Base-by-base conservation (phyloP, 2,797 vertebrate species). In the Enteromius paludinosus region DNA sequence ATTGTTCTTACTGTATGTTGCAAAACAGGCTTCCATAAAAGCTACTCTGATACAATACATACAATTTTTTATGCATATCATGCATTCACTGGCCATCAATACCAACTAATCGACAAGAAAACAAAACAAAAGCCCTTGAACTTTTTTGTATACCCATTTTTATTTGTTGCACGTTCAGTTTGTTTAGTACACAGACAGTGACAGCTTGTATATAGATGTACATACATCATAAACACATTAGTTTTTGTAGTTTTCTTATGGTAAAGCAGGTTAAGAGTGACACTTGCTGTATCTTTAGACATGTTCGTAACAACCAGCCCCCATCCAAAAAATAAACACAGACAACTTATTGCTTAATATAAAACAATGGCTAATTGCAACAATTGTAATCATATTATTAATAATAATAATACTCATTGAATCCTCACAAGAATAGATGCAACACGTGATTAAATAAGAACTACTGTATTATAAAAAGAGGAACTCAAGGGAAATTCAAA, bases 261-360 rank as follows among this genome's bases (percentile, higher is more conserved):
- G 90, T 86, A 72, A 93, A 92, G 91, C 92, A 90, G 91, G 89
- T 61, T 91, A 90, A 92, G 88, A 91, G 90, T 91, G 79, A 74
- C 54, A 84, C 89, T 76, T 86, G 90, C 88, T 91, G 90, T 86
- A 87, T 90, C 85, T 82, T 89, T 91, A 90, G 91, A 90, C 83
- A 86, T 83, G 90, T 91, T 92, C 90, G 78, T 54, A 84, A 88
- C 90, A 90, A 91, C 90, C 87, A 90, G 81, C 87, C 89, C 90
- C 73, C 38, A 43, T 52, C 43, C 38, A 52, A 91, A 88, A 92
- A 88, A 85, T 68, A 72, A 92, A 92, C 87, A 82, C 87, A 69
- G 83, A 87, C 47, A 93, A 93, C 90, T 93, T 95, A 94, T 94
- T 95, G 94, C 95, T 95, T 88, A 92, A 91, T 94, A 94, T 90